These are phyloP conservation scores for Petrocephalus sullivani DNA, from an alignment of 2,797 vertebrate species.

Conservation along the genomic window DNA sequence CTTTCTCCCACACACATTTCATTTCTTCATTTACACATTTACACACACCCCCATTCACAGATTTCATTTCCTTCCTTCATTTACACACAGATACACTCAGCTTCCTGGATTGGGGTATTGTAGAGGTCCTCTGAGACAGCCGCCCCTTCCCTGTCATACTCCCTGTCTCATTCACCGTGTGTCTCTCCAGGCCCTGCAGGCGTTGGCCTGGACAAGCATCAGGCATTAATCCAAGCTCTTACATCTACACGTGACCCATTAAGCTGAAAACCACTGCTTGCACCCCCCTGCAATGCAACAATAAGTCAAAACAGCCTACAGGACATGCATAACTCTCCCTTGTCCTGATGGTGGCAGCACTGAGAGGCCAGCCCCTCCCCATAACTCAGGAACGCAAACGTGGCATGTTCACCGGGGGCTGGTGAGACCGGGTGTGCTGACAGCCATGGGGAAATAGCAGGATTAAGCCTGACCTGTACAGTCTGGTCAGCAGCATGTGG, in stretches of 20 bases:
- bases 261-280: neutral
- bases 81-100: neutral
- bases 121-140: neutral
- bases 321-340: neutral
- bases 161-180: neutral
- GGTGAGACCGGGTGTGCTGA: neutral
- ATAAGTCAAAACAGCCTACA: neutral
- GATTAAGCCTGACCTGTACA: neutral
- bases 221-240: neutral
- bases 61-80: neutral
- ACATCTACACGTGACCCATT: neutral
- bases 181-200: neutral
- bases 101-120: neutral
- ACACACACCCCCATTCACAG: neutral
- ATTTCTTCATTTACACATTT: neutral
- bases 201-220: neutral
- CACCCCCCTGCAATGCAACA: neutral
- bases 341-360: neutral
- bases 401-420: neutral
- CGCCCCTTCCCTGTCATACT: neutral
- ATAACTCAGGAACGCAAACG: neutral
- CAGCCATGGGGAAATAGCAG: neutral
- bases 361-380: neutral
- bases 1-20: neutral
- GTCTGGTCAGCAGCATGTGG: neutral